Evolutionary conservation across 1,140 invertebrate genomes (phyloP).

Genomic region (Ips typographus): DNA sequence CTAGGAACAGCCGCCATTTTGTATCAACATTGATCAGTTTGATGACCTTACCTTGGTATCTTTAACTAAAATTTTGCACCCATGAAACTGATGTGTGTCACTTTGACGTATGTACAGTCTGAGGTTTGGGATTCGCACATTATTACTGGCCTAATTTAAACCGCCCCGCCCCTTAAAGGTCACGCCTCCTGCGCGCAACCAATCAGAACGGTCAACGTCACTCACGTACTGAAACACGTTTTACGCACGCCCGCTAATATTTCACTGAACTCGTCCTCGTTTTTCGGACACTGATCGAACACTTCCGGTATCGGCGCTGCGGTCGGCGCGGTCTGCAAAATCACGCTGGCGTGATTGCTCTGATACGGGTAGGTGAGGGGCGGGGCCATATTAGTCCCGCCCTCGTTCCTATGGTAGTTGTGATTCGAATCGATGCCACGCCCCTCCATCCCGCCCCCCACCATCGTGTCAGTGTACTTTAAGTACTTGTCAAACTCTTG

Average conservation of each 20-base stretch:
- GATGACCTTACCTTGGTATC: too few species aligned
- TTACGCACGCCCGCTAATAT: slow-evolving; percentile 82
- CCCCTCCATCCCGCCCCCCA: slow-evolving; percentile 49
- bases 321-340: slow-evolving; percentile 52
- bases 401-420: slow-evolving; percentile 54
- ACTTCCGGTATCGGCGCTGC: slow-evolving; percentile 49
- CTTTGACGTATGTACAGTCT: neutral
- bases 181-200: neutral
- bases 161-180: neutral
- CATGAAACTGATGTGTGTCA: neutral
- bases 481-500: slow-evolving; percentile 68
- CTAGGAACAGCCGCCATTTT: too few species aligned
- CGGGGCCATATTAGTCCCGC: slow-evolving; percentile 26
- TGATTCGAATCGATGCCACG: slow-evolving; percentile 60
- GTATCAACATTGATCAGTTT: too few species aligned
- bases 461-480: slow-evolving; percentile 55
- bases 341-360: slow-evolving; percentile 52
- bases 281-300: slow-evolving; percentile 50
- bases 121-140: neutral
- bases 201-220: neutral
- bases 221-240: slow-evolving; percentile 83
- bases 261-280: slow-evolving; percentile 83
- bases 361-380: slow-evolving; percentile 42
- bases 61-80: neutral
- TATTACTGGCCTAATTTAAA: neutral